Conservation (phyloP, 2,113 vertebrate species). For the Podarcis muralis region DNA sequence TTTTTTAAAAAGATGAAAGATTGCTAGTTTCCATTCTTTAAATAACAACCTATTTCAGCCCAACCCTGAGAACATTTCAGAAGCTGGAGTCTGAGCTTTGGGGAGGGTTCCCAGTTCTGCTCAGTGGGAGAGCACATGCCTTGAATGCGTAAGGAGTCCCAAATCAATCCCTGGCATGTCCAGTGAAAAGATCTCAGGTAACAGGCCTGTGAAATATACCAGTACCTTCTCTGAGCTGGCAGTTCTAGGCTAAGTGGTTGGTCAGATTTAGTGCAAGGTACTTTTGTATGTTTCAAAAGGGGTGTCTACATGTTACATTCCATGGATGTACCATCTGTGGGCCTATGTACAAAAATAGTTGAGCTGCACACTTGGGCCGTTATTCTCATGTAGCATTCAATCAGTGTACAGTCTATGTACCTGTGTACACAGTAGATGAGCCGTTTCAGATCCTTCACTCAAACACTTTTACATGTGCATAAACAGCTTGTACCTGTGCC, state of each 20-base stretch:
- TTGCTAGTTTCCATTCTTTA: constrained; percentile 30
- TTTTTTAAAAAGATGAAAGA: constrained; percentile 13
- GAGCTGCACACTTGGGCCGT: too few relatives aligned
- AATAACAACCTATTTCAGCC: not conserved
- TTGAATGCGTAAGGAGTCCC: not conserved
- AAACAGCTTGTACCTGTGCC: too few relatives aligned
- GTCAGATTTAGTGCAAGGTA: not conserved
- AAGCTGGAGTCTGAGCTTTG: not conserved
- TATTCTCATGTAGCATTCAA: too few relatives aligned
- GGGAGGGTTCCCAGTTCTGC: not conserved
- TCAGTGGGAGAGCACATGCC: not conserved
- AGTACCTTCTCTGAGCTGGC: too few relatives aligned
- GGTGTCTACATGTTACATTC: too few relatives aligned
- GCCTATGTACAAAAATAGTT: too few relatives aligned
- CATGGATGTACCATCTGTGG: too few relatives aligned
- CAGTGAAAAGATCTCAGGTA: not conserved
- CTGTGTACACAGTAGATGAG: too few relatives aligned
- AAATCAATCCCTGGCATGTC: not conserved
- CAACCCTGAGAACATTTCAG: not conserved
- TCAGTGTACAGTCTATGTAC: too few relatives aligned
- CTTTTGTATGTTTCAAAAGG: not conserved
- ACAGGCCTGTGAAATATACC: not conserved
- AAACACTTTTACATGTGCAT: too few relatives aligned
- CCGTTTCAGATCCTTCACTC: too few relatives aligned
- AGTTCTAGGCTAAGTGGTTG: not conserved